Evolutionary conservation across 2,113 vertebrate species (phyloP), one percentile per base, ranked within the genome.

Genomic region (Paraplagusia blochii): DNA sequence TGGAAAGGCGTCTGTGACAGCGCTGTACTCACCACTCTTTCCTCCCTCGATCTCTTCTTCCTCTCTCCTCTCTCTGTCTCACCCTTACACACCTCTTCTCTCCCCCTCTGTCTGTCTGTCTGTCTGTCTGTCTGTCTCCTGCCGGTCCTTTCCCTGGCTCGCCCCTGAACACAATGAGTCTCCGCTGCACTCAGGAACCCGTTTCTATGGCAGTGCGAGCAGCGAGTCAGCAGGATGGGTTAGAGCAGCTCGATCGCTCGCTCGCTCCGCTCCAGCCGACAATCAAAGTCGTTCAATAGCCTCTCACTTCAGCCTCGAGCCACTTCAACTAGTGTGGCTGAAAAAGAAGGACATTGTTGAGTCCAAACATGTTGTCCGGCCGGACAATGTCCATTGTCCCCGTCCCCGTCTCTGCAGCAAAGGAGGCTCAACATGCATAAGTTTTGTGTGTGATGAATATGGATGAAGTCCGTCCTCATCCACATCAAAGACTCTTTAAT

Each of bases 401-500:
- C 43, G 39, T 34, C n/a, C 11, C 22, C 22, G 19, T 68, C 61
- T 55, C 69, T 84, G 79, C 80, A 75, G 71, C 70, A 85, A 76
- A 77, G 78, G 52, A 63, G 71, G 68, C 52, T 72, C 66, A 69
- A 74, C 69, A 14, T 38, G 72, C 74, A 77, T 68, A 87, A 81
- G 69, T 89, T 88, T 36, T 10, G 39, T 16, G 6, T n/a, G 6
- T 2, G 22, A 29, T 89, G 77, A 80, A 89, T 87, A 87, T 77
- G 58, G 54, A 90, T 76, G 53, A 59, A 63, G 65, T 29, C 33
- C 13, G 7, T 63, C 50, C 77, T 88, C 87, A 90, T 90, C 61
- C 81, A 90, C 90, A 89, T 90, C 87, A 90, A 90, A 88, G 84
- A n/a, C n/a, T n/a, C n/a, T n/a, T n/a, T n/a, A n/a, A n/a, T n/a